Conservation (phyloP, 2,888 invertebrate species). For the Ochropleura plecta region DNA sequence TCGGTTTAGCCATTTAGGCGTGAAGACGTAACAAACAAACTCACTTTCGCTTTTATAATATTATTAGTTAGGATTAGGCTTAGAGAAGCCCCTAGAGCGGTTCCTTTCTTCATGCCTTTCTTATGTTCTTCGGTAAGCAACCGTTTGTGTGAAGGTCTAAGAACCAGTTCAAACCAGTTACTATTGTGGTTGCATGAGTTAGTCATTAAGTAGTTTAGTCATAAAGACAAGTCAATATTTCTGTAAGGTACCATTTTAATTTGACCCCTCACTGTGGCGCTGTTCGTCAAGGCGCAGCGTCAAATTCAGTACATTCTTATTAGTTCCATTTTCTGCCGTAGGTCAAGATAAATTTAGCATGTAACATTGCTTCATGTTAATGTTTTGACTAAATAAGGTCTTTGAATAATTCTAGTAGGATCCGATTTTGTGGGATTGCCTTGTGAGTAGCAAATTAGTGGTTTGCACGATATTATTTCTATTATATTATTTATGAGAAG, state of each 20-base stretch:
- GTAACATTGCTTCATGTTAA: neutral
- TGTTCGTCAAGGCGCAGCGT: neutral
- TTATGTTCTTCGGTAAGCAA: neutral
- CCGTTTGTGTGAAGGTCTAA: neutral
- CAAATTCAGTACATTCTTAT: neutral
- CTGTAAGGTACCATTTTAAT: neutral
- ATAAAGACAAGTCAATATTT: constrained; percentile 11
- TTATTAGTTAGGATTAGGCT: no score
- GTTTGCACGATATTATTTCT: constrained; percentile 7
- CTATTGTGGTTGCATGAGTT: neutral
- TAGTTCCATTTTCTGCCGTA: constrained; percentile 4
- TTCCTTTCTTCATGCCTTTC: neutral
- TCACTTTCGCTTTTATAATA: no score
- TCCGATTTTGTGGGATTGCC: constrained; percentile 24
- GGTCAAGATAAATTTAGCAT: neutral
- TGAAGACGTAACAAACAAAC: no score
- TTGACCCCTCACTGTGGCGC: constrained; percentile 1
- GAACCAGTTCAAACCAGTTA: neutral
- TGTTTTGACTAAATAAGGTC: constrained; percentile 20
- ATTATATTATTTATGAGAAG: neutral
- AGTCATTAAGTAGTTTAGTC: constrained; percentile 2
- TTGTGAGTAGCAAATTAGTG: constrained; percentile 12
- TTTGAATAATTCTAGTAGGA: constrained; percentile 13
- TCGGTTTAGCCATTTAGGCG: no score
- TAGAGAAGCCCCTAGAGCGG: neutral